Conservation (phyloP, 2,888 invertebrate species). For the Siphlonurus alternatus region DNA sequence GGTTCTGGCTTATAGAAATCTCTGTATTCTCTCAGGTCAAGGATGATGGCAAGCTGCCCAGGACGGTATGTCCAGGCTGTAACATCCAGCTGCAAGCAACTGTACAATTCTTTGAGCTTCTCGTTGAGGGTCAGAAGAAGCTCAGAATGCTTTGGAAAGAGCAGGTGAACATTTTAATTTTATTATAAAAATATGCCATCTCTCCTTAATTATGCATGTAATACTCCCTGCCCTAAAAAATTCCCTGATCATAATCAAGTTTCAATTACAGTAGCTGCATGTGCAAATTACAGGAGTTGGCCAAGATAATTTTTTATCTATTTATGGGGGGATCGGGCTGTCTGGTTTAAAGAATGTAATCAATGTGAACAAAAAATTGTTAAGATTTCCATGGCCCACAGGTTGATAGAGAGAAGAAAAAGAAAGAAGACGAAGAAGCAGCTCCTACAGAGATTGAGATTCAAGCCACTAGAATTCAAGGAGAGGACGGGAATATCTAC, state of each 20-base stretch:
- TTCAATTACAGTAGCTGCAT: no score
- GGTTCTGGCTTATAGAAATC: no score
- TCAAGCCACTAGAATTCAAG: not conserved
- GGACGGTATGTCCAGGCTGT: conserved; percentile 59
- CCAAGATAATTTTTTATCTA: not conserved
- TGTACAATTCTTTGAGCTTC: conserved; percentile 52
- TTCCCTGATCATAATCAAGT: no score
- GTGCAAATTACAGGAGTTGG: no score
- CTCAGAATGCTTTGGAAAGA: conserved; percentile 31
- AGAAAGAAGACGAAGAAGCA: not conserved
- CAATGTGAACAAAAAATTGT: no score
- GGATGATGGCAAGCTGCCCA: conserved; percentile 50
- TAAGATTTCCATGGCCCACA: no score
- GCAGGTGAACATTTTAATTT: conserved; percentile 27
- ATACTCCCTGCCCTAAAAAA: no score
- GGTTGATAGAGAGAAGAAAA: not conserved
- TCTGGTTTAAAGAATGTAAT: no score
- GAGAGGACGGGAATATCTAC: not conserved
- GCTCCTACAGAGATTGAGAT: not conserved
- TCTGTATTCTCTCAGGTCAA: conserved; percentile 44
- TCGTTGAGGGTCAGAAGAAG: conserved; percentile 49
- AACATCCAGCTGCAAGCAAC: conserved; percentile 58
- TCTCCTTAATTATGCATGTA: no score
- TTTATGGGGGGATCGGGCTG: no score
- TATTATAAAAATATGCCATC: no score